Evolutionary conservation across 1,140 invertebrate species (phyloP).

Genomic region (Arion vulgaris): DNA sequence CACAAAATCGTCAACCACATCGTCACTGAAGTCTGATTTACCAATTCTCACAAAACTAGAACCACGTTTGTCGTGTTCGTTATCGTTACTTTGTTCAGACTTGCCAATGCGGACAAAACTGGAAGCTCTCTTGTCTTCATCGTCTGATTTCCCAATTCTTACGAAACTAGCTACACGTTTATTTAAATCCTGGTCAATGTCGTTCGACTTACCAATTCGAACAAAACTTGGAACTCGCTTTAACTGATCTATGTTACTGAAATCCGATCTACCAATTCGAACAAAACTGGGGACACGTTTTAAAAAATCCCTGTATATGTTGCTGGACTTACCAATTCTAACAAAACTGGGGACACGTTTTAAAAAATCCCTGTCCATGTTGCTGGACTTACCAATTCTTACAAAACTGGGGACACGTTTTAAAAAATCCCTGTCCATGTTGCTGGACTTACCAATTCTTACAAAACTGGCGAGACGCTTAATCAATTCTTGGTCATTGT

Average conservation of each 20-base stretch:
- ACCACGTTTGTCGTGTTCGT: slow-evolving; percentile 13
- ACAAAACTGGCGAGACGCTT: slow-evolving; percentile 37
- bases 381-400: background rate
- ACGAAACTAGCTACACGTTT: slow-evolving; percentile 42
- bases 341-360: slow-evolving; percentile 36
- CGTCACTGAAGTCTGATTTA: background rate
- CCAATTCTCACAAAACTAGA: slow-evolving; percentile 48
- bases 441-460: slow-evolving; percentile 15
- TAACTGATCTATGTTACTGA: background rate
- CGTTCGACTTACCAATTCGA: no score
- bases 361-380: background rate
- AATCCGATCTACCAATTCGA: slow-evolving; percentile 6
- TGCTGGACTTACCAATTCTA: slow-evolving; percentile 28
- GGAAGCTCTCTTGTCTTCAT: slow-evolving; percentile 29
- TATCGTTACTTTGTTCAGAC: background rate
- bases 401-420: background rate
- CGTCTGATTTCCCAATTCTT: slow-evolving; percentile 33
- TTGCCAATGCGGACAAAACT: slow-evolving; percentile 40
- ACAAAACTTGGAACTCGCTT: slow-evolving; percentile 37
- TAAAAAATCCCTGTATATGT: background rate
- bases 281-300: background rate
- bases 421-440: no score
- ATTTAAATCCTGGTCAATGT: no score
- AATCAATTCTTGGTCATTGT: no score
- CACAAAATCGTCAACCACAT: slow-evolving; percentile 15